Percentiles rank a stretch among this genome's conserved stretches.
Evolutionary conservation across 1,140 invertebrate species (phyloP).

Genomic region (Sminthurinus signatus): DNA sequence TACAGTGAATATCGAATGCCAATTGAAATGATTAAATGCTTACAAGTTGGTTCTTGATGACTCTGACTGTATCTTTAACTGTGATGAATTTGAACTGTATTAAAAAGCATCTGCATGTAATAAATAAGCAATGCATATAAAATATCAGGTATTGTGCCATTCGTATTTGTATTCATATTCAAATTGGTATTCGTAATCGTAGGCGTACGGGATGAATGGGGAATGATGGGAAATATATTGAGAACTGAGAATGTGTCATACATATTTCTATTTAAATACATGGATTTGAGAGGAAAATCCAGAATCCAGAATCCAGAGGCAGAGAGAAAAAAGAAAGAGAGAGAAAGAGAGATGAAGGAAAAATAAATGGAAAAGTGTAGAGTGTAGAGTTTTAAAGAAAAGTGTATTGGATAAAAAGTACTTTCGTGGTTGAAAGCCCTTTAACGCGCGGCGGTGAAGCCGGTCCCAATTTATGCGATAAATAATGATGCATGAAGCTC

Average conservation of each 20-base stretch:
- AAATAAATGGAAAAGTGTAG: constrained; percentile 14
- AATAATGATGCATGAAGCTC: constrained; percentile 40
- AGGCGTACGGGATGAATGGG: not conserved
- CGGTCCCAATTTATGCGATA: constrained; percentile 38
- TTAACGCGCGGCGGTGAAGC: constrained; percentile 35
- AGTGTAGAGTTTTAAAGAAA: constrained; percentile 22
- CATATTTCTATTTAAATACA: not conserved
- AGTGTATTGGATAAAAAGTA: constrained; percentile 39
- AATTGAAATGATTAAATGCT: too few relatives aligned
- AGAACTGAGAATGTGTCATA: not conserved
- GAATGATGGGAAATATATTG: too few relatives aligned
- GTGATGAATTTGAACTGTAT: too few relatives aligned
- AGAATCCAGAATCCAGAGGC: too few relatives aligned
- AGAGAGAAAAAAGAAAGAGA: too few relatives aligned
- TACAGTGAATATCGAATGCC: too few relatives aligned
- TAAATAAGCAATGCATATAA: too few relatives aligned
- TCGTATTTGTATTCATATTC: too few relatives aligned
- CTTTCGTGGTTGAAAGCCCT: constrained; percentile 41
- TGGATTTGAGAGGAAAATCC: too few relatives aligned
- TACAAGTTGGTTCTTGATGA: not conserved
- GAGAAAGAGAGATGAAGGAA: constrained; percentile 12
- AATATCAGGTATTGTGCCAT: too few relatives aligned
- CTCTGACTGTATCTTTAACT: not conserved
- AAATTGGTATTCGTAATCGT: not conserved
- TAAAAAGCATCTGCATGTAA: too few relatives aligned